Base-by-base conservation (phyloP, 2,113 vertebrate genomes). In the Pogona vitticeps region DNA sequence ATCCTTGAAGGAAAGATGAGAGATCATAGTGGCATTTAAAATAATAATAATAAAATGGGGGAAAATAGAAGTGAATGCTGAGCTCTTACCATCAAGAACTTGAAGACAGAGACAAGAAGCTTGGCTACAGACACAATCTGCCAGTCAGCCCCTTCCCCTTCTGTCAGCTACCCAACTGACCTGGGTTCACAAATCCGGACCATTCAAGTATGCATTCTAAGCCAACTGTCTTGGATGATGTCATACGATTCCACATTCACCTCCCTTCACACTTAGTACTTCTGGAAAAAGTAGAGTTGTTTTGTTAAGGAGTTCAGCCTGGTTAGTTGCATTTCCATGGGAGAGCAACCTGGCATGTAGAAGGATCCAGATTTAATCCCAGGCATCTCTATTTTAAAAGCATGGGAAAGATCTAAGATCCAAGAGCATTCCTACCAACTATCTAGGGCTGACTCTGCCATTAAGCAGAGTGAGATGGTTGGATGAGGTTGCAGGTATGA, bases 141-240 rank as follows among this genome's bases (percentile, higher is more conserved):
- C 61, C 68, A n/a, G 28, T 31, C 52, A 40, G 67, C 28, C 42
- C 17, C 17, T 52, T 77, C 56, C 6, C 10, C 14, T 26, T 70
- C 40, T 1, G 33, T 20, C 31, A 40, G 68, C 58, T 67, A 68
- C 65, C 46, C 12, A 14, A 36, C n/a, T 36, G 63, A 38, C 82
- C 46, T 42, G 72, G 46, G 70, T 42, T 71, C 38, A 13, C 38
- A 77, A 77, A 86, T 52, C 63, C 61, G 67, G 82, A 65, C 10
- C 28, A 59, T 61, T 79, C 58, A 40, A 65, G 14, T 65, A 23
- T 31, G 59, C 61, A 71, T 87, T 83, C 88, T 42, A 82, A 40
- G 59, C 71, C 80, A 67, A 84, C 68, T 79, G 75, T 58, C 70
- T 75, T 73, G n/a, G n/a, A 10, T 36, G 81, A 86, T 67, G 59